Evolutionary conservation across 1,140 invertebrate genomes (phyloP).

Genomic region (Cyclargus thomasi): DNA sequence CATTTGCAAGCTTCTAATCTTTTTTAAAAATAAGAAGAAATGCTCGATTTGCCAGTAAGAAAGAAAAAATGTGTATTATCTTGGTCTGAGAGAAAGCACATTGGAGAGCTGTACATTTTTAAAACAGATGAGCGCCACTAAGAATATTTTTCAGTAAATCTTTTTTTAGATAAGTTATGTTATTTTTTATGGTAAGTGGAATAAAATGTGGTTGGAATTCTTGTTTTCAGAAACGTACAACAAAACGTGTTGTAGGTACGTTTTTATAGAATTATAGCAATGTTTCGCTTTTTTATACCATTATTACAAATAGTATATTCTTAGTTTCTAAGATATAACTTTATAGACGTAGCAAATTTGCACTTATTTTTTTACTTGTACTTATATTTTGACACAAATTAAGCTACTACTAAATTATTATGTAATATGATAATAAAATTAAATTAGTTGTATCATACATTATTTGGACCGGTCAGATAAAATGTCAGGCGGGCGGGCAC

Average conservation of each 20-base stretch:
- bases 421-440: constrained; percentile 11
- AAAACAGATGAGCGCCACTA: background rate
- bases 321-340: too few species aligned
- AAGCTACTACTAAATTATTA: background rate
- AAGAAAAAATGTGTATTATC: constrained; percentile 2
- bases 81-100: background rate
- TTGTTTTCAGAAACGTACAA: too few species aligned
- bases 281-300: too few species aligned
- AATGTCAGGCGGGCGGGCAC: background rate
- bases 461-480: constrained; percentile 8
- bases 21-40: too few species aligned
- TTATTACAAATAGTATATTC: too few species aligned
- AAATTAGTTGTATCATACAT: constrained; percentile 4
- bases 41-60: too few species aligned
- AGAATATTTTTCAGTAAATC: background rate
- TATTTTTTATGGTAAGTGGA: background rate
- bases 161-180: background rate
- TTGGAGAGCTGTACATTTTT: constrained; percentile 3
- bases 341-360: too few species aligned
- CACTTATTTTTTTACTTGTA: too few species aligned
- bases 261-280: too few species aligned
- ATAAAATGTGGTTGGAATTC: background rate
- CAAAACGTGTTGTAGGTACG: too few species aligned
- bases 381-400: background rate
- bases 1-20: too few species aligned